Conservation (phyloP, 37 sponge, comb jelly and placozoan genomes). For the Theonella swinhoei region DNA sequence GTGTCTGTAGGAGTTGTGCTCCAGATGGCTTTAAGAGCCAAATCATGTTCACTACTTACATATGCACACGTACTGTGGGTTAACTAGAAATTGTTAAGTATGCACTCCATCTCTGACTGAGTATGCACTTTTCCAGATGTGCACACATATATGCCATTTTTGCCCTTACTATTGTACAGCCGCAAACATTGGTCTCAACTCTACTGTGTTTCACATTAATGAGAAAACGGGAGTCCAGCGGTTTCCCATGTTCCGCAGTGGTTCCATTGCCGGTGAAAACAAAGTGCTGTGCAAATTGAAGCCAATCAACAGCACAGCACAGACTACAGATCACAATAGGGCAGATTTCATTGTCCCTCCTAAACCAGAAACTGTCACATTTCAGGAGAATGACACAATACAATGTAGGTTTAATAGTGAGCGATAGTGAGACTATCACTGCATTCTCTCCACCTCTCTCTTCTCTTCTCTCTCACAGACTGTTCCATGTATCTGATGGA, state of each 20-base stretch:
- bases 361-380: neutral
- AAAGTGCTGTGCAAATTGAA: slow-evolving; percentile 10
- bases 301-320: neutral
- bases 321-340: neutral
- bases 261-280: neutral
- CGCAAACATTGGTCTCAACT: slow-evolving; percentile 6
- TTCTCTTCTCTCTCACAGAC: neutral
- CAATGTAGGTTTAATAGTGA: neutral
- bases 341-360: slow-evolving; percentile 3
- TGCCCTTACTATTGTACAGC: too few relatives aligned
- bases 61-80: too few relatives aligned
- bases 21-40: too few relatives aligned
- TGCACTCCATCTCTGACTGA: too few relatives aligned
- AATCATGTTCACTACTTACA: too few relatives aligned
- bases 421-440: neutral
- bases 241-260: slow-evolving; percentile 11
- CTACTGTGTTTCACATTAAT: neutral
- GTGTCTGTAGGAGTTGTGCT: too few relatives aligned
- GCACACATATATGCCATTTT: too few relatives aligned
- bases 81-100: too few relatives aligned
- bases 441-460: neutral
- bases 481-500: slow-evolving; percentile 19
- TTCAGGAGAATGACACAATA: neutral
- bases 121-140: too few relatives aligned
- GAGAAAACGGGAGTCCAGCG: neutral